Evolutionary conservation across 2,888 invertebrate species (phyloP).

Genomic region (Serripes groenlandicus): DNA sequence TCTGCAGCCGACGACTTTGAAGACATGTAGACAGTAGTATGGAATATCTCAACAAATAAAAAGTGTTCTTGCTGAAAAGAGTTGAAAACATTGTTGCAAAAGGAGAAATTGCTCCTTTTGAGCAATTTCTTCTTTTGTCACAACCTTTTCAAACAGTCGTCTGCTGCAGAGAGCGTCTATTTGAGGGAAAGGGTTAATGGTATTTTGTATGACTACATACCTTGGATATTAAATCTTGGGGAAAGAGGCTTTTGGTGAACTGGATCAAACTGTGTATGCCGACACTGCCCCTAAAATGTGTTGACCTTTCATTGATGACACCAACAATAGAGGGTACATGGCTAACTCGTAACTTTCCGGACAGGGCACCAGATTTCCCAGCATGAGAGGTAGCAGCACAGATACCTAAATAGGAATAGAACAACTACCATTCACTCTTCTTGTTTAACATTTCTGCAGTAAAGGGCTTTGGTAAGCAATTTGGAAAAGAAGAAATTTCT

Average conservation of each 20-base stretch:
- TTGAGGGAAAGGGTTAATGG: too few species aligned
- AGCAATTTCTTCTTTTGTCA: too few species aligned
- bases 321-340: slow-evolving; percentile 94
- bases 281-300: slow-evolving; percentile 92
- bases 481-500: background rate
- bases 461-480: background rate
- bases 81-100: too few species aligned
- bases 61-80: too few species aligned
- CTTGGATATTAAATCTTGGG: slow-evolving; percentile 86
- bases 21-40: too few species aligned
- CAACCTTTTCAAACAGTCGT: too few species aligned
- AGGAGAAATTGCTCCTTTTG: too few species aligned
- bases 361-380: slow-evolving; percentile 92
- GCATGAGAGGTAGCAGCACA: slow-evolving; percentile 91
- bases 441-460: background rate
- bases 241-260: slow-evolving; percentile 95
- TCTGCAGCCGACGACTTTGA: too few species aligned
- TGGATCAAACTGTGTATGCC: slow-evolving; percentile 92
- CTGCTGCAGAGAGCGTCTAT: too few species aligned
- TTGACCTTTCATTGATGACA: slow-evolving; percentile 93
- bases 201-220: too few species aligned
- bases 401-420: slow-evolving; percentile 85
- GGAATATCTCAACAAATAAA: too few species aligned
- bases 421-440: background rate
- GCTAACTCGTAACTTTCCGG: slow-evolving; percentile 93